Base-by-base conservation (phyloP, 2,888 invertebrate species). In the Nemoura dubitans region DNA sequence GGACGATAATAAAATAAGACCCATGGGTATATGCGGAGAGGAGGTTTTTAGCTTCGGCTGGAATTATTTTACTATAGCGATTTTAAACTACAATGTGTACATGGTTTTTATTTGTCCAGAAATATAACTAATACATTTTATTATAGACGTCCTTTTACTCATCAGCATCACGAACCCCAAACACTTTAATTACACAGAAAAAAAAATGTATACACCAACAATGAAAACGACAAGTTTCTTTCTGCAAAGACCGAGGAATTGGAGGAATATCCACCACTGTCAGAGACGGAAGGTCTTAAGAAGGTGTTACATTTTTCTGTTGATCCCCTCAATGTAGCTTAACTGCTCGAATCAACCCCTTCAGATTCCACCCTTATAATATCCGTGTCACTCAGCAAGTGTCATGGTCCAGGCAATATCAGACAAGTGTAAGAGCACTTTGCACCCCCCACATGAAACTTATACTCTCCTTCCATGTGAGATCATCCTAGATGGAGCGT, bases 351-450 rank as follows among this genome's bases (percentile, higher is more conserved):
- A 21, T 21, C 42, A 83, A 42, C 83, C 83, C 83, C 43, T 83
- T 43, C 42, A 25, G 78, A 26, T 78, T n/a, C 83, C 30, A 42
- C 83, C 42, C 83, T 83, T 26, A 43, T 25, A 83, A 78, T 78
- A 83, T 42, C 16, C 26, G 43, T 83, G 83, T 83, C 83, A 30
- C 42, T 83, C 83, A 83, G 83, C 25, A 14, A 83, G 30, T 82
- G 82, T 83, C 83, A 83, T 59, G 59, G 83, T 42, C 21, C 43
- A 21, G 25, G 83, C 83, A 26, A n/a, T 43, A 42, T 43, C 36
- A 83, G 82, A 82, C 82, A 82, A 82, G 82, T 82, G 82, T 29
- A 30, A n/a, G n/a, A n/a, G 21, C 80, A n/a, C 25, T 76, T 76
- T 25, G 21, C 76, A 76, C 76, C 28, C 27, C 26, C 14, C 78